These are phyloP conservation scores for Matsumyia berberina DNA, from an alignment of 2,888 invertebrate species.

Conservation along the genomic window DNA sequence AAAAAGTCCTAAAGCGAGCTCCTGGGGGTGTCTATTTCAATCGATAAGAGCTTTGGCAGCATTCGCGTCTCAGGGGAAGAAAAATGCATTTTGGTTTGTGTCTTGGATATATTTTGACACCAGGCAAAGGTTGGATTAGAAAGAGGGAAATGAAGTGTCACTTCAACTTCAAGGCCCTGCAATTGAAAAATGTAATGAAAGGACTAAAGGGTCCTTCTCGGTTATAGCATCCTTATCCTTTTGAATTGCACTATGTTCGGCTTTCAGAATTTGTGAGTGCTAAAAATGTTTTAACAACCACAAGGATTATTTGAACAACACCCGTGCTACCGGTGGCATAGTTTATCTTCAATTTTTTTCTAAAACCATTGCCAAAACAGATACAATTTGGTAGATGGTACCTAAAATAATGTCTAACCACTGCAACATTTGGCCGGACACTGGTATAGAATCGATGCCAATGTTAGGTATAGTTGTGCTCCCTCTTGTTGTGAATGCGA, in stretches of 20 bases:
- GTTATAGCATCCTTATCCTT: too few species aligned
- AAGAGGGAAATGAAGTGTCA: too few species aligned
- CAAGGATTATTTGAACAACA: neutral
- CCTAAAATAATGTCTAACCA: slow-evolving; percentile 57
- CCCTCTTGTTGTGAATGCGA: neutral
- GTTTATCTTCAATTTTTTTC: slow-evolving; percentile 8
- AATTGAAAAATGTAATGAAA: too few species aligned
- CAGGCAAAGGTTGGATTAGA: too few species aligned
- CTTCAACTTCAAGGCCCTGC: too few species aligned
- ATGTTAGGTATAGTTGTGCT: slow-evolving; percentile 10
- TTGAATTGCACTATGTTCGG: too few species aligned
- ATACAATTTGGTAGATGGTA: slow-evolving; percentile 24
- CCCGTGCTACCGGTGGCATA: neutral
- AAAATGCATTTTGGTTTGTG: too few species aligned
- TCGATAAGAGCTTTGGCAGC: too few species aligned
- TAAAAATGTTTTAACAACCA: neutral
- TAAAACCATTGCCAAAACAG: slow-evolving; percentile 47
- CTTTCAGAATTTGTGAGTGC: neutral
- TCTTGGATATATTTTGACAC: too few species aligned
- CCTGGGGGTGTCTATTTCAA: too few species aligned
- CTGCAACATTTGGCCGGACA: slow-evolving; percentile 67
- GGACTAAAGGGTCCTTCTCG: too few species aligned
- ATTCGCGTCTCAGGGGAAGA: too few species aligned
- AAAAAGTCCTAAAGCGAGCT: neutral
- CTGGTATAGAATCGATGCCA: slow-evolving; percentile 54